Base-by-base conservation (phyloP, 2,888 invertebrate species). In the Heliconius cydno region DNA sequence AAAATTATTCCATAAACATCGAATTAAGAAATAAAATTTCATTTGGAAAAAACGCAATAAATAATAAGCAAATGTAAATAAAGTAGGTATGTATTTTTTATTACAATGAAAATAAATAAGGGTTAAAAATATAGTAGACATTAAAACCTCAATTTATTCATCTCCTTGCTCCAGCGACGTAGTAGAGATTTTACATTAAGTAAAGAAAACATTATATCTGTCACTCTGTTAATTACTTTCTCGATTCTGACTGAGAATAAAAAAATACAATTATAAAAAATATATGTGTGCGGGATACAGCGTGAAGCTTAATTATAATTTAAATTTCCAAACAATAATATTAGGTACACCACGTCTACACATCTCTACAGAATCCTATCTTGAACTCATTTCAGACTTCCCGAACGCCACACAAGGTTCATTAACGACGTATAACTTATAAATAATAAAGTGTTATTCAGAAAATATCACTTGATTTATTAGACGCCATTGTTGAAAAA, bases 301-400 rank as follows among this genome's bases (percentile, higher is more conserved):
- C n/a, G n/a, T 3, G 30, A 30, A 30, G 34, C 34, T 34, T 38
- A 38, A 68, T 68, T n/a, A 68, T 38, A 38, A 68, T 38, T 34
- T n/a, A 10, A 68, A 25, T 41, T 41, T 25, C n/a, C 38, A 68
- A 68, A 41, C 13, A 66, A 38, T 38, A 78, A 73, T 63, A 75
- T 38, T 7, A 34, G 34, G 1, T 7, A 57, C 13, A 34, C 22
- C 30, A 30, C n/a, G 4, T 19, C 10, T 25, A 71, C 38, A 77
- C 77, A 77, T 60, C 79, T 46, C 77, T 79, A 77, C n/a, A n/a
- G 79, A 46, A 65, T 79, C 79, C 79, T 79, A 79, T 77, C 79
- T 77, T 79, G 79, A 79, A 76, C 77, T 79, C 72, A 79, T 79
- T 79, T 77, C 77, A 77, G 77, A 63, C 73, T 76, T 79, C 68